Percentiles rank a stretch among this genome's conserved stretches.
Conservation (phyloP, 1,140 invertebrate genomes). For the Caerostris extrusa region DNA sequence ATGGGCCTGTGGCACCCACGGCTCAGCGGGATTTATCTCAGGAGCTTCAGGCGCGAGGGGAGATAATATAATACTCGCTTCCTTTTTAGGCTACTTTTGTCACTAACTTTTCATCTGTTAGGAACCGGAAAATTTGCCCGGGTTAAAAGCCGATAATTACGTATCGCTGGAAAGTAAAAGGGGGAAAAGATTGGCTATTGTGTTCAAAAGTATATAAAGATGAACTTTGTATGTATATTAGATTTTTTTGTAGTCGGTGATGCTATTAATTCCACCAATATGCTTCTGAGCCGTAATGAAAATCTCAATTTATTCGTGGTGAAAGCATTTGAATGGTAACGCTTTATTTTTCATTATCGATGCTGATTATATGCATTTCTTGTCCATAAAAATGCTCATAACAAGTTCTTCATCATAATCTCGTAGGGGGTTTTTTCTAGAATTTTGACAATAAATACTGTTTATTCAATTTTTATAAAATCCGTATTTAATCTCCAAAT, state of each 20-base stretch:
- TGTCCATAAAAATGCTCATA: no score
- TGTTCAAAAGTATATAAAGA: constrained; percentile 50
- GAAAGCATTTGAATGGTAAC: no score
- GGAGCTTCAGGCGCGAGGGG: constrained; percentile 57
- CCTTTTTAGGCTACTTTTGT: constrained; percentile 74
- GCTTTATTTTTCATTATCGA: no score
- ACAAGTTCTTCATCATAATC: no score
- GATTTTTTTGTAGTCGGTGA: not conserved
- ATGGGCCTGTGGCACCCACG: constrained; percentile 55
- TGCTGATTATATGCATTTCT: no score
- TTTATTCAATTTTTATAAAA: no score
- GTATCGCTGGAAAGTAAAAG: constrained; percentile 64
- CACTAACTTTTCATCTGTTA: constrained; percentile 73
- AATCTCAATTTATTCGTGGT: not conserved
- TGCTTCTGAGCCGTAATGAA: not conserved
- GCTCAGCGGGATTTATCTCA: constrained; percentile 62
- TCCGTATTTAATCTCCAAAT: no score
- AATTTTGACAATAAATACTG: no score
- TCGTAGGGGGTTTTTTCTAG: no score
- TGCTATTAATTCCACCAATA: constrained; percentile 36
- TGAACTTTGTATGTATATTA: not conserved
- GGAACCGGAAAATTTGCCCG: constrained; percentile 68
- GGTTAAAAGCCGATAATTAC: constrained; percentile 76
- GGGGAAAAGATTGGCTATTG: constrained; percentile 37
- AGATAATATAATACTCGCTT: constrained; percentile 73